phyloP scores from a whole-genome alignment of 2,113 vertebrate species.

The human region GRCh38 chrX:14364501-14365000 shows the following conservation, averaged over 20 bases:
- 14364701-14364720: background rate
- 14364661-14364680: background rate
- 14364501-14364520: background rate
- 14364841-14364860: background rate
- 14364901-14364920: background rate
- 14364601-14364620: background rate
- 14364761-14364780: conserved; percentile 1
- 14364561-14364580: background rate
- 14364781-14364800: background rate
- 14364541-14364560: background rate
- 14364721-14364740: background rate
- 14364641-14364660: background rate
- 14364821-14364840: background rate
- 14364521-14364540: background rate
- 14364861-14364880: background rate
- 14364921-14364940: background rate
- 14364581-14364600: background rate
- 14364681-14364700: background rate
- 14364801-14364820: background rate
- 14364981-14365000: background rate
- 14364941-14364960: background rate
- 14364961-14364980: background rate
- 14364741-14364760: background rate
- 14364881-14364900: background rate
- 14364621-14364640: background rate